Percentiles rank a stretch among this genome's conserved stretches.
These are phyloP conservation scores for Vipera latastei DNA, from an alignment of 2,797 vertebrate species.

Conservation along the genomic window DNA sequence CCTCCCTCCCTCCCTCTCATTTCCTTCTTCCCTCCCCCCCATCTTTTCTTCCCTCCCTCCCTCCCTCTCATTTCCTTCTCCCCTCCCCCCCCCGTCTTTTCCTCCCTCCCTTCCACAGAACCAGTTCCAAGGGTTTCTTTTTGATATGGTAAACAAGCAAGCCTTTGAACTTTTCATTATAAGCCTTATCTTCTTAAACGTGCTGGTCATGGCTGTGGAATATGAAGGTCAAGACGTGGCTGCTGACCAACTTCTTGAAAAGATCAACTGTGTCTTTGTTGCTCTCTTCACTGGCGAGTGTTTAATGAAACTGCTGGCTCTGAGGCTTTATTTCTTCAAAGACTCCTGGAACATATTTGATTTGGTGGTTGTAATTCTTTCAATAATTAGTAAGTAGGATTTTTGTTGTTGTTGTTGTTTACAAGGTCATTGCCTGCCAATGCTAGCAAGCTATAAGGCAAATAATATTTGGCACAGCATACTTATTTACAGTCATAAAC, in stretches of 20 bases:
- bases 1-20: no score
- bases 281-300: conserved; percentile 86
- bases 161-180: conserved; percentile 88
- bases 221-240: conserved; percentile 55
- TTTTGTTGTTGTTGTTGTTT: not conserved
- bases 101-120: conserved; percentile 74
- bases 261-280: conserved; percentile 87
- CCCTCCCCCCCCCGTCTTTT: not conserved
- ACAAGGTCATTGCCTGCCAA: not conserved
- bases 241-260: conserved; percentile 67
- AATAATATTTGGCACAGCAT: not conserved
- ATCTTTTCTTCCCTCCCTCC: no score
- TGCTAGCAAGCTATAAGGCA: not conserved
- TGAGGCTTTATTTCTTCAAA: conserved; percentile 92
- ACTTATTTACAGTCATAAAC: not conserved
- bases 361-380: conserved; percentile 90
- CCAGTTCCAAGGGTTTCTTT: conserved; percentile 80
- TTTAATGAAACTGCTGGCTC: conserved; percentile 84
- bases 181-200: conserved; percentile 88
- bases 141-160: conserved; percentile 86
- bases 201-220: conserved; percentile 94
- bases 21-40: no score
- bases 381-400: conserved; percentile 85
- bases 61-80: not conserved
- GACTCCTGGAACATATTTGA: conserved; percentile 96